phyloP scores from a whole-genome alignment of 2,113 vertebrate species.

The Trogon melanurus region DNA sequence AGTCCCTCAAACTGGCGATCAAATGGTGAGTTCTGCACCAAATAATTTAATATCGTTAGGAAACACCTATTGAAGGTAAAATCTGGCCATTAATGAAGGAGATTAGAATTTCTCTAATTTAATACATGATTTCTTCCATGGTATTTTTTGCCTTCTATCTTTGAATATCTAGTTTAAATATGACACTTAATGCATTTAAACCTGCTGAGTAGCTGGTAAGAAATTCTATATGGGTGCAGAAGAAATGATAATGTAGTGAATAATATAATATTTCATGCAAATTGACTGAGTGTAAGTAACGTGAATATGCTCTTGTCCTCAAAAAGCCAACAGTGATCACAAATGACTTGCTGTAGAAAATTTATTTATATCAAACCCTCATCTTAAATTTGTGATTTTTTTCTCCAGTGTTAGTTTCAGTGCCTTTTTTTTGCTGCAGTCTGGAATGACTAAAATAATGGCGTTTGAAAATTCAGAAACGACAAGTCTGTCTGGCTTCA shows the following conservation, averaged over 20 bases:
- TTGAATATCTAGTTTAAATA: neutral
- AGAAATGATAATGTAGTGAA: neutral
- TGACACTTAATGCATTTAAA: neutral
- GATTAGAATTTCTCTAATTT: neutral
- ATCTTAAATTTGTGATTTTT: neutral
- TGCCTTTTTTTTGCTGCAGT: neutral
- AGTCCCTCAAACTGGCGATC: slow-evolving; percentile 77
- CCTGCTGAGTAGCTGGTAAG: neutral
- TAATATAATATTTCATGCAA: neutral
- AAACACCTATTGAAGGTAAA: neutral
- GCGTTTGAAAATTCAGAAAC: neutral
- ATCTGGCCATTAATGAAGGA: neutral
- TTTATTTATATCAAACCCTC: neutral
- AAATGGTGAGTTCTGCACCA: slow-evolving; percentile 68
- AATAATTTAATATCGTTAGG: neutral
- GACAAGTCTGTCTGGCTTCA: neutral
- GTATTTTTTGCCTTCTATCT: neutral
- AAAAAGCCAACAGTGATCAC: neutral
- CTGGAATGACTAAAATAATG: neutral
- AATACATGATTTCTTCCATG: neutral
- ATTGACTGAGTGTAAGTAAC: neutral
- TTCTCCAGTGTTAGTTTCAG: neutral
- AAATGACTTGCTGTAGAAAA: neutral
- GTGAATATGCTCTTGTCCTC: neutral
- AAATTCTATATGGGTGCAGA: neutral